Evolutionary conservation across 2,797 vertebrate genomes (phyloP), one percentile per base, ranked within the genome.

Genomic region (Chaetodon trifasciatus): DNA sequence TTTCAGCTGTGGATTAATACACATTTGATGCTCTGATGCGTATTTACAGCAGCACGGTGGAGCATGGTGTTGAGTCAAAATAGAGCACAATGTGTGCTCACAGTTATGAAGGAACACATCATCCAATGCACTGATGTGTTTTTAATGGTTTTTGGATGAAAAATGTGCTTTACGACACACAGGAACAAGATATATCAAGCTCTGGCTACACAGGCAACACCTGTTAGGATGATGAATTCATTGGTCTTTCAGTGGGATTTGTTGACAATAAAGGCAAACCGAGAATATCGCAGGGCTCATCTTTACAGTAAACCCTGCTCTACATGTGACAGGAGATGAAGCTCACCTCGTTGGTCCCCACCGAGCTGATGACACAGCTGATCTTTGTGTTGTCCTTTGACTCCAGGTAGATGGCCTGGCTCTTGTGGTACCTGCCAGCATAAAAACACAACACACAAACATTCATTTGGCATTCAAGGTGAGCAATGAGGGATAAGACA

Each of bases 301-400:
- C 2, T 39, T 44, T 58, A 4, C 11, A 28, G 56, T 44, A 19
- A 58, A 52, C 2, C 8, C 19, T 24, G 40, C 56, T 46, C 5
- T n/a, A n/a, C 17, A 8, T 64, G 15, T 3, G 7, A 42, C 40
- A 68, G 10, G 44, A 76, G 23, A 44, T 50, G 15, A 78, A 57
- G 72, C 92, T 65, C 93, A 99, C 98, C 98, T 99, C 98, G 1
- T 98, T 99, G 92, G 97, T 97, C 2, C 98, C 98, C n/a, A 99
- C 97, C 5, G 98, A 98, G 85, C 98, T 98, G 96, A 99, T 99
- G 89, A 99, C 98, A 69, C 98, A 99, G 95, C 98, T 99, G 91
- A 99, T 97, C 94, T 99, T 99, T 39, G 97, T 98, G 94, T 98
- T 99, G 89, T 99, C 98, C 89, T 99, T 99, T 6, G 98, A 99